phyloP scores from a whole-genome alignment of 2,888 invertebrate species.

The Drosophila ezoana region DNA sequence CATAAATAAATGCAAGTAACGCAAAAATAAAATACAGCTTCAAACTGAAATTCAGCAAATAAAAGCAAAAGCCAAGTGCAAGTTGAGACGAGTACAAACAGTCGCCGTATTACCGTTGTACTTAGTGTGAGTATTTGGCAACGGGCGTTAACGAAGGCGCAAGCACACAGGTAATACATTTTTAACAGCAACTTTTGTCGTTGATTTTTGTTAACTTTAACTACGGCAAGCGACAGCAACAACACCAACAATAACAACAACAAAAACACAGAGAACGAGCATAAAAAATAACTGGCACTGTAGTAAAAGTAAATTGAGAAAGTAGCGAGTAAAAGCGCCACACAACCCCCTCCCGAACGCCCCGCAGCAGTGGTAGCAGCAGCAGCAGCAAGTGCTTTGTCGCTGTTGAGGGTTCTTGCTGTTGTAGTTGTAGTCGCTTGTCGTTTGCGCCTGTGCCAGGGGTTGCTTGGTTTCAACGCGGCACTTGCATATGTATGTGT shows the following conservation, averaged over 20 bases:
- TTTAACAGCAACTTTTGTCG: neutral
- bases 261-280: slow-evolving; percentile 15
- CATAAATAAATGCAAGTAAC: slow-evolving; percentile 24
- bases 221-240: slow-evolving; percentile 1
- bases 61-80: neutral
- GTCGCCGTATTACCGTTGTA: slow-evolving; percentile 1
- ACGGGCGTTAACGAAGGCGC: slow-evolving; percentile 36
- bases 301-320: slow-evolving; percentile 45
- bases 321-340: slow-evolving; percentile 59
- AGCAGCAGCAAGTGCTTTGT: slow-evolving; percentile 60
- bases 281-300: slow-evolving; percentile 23
- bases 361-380: slow-evolving; percentile 45
- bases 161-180: neutral
- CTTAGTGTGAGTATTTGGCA: slow-evolving; percentile 45
- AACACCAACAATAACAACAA: slow-evolving; percentile 9
- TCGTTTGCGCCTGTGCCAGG: slow-evolving; percentile 56
- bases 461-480: slow-evolving; percentile 62
- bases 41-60: neutral
- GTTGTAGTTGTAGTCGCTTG: slow-evolving; percentile 33
- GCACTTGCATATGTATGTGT: slow-evolving; percentile 20
- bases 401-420: slow-evolving; percentile 66
- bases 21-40: slow-evolving; percentile 11
- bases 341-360: slow-evolving; percentile 18
- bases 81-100: neutral
- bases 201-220: neutral